Percentiles rank a stretch among this genome's conserved stretches.
Conservation (phyloP, 2,888 invertebrate genomes). For the Girardia tigrina region DNA sequence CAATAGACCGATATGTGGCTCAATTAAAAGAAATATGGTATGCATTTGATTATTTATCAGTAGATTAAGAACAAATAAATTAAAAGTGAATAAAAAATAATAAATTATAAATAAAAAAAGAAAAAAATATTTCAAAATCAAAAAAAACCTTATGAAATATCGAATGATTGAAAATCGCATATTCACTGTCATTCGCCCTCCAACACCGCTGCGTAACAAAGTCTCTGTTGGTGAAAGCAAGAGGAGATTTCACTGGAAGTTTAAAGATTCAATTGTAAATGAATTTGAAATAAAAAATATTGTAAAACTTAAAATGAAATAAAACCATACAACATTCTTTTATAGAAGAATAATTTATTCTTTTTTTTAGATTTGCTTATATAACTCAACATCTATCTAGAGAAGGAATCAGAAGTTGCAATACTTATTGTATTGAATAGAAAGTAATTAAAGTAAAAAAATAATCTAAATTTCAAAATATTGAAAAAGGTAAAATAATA, state of each 20-base stretch:
- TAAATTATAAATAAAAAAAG: not conserved
- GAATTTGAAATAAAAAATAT: not conserved
- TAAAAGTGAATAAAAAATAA: not conserved
- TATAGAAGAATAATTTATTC: no score
- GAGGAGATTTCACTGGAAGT: constrained; percentile 65
- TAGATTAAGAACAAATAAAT: constrained; percentile 17
- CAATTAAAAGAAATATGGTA: no score
- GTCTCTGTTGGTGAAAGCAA: constrained; percentile 74
- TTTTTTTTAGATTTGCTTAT: no score
- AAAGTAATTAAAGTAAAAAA: no score
- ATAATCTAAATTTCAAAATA: no score
- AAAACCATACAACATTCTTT: no score
- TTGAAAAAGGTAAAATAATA: no score
- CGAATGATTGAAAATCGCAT: constrained; percentile 75
- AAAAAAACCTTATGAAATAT: constrained; percentile 73
- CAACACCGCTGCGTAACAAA: constrained; percentile 80
- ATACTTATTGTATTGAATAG: no score
- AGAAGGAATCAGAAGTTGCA: no score
- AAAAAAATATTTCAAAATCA: not conserved
- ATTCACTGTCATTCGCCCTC: constrained; percentile 71
- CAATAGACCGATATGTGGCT: no score
- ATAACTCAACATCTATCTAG: no score
- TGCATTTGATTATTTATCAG: no score
- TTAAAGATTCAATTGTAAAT: not conserved
- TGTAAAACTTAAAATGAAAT: not conserved